Evolutionary conservation across 2,888 invertebrate species (phyloP).

Genomic region (Fragum sueziense): DNA sequence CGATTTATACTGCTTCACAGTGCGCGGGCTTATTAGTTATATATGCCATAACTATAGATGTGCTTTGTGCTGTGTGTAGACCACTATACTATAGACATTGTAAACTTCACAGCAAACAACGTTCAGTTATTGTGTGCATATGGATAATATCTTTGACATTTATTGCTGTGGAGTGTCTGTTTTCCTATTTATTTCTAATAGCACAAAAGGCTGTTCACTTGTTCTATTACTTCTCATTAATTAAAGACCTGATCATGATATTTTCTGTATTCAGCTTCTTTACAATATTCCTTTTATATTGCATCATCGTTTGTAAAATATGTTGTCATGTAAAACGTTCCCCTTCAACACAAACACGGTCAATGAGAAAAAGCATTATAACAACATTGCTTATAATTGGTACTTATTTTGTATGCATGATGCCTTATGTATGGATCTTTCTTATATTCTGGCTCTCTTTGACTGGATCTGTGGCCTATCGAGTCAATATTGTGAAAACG

Average conservation of each 20-base stretch:
- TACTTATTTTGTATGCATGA: neutral
- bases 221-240: too few species aligned
- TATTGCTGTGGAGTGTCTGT: neutral
- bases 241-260: neutral
- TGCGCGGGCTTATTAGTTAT: neutral
- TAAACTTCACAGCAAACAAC: neutral
- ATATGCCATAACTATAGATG: neutral
- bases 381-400: neutral
- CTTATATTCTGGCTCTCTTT: too few species aligned
- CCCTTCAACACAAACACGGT: neutral
- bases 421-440: neutral
- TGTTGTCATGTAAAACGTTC: neutral
- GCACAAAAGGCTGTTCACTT: neutral
- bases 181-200: neutral
- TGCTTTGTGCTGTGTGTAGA: neutral
- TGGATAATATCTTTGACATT: neutral
- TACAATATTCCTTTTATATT: neutral
- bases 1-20: neutral
- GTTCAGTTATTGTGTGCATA: neutral
- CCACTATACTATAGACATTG: conserved; percentile 1
- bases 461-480: too few species aligned
- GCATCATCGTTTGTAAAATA: neutral
- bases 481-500: too few species aligned
- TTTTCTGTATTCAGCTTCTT: neutral
- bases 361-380: neutral